A percentile compares a stretch with the other conserved stretches of the same genome.
These are phyloP conservation scores for Opisthograptis luteolata DNA, from an alignment of 2,888 invertebrate species.

Conservation along the genomic window DNA sequence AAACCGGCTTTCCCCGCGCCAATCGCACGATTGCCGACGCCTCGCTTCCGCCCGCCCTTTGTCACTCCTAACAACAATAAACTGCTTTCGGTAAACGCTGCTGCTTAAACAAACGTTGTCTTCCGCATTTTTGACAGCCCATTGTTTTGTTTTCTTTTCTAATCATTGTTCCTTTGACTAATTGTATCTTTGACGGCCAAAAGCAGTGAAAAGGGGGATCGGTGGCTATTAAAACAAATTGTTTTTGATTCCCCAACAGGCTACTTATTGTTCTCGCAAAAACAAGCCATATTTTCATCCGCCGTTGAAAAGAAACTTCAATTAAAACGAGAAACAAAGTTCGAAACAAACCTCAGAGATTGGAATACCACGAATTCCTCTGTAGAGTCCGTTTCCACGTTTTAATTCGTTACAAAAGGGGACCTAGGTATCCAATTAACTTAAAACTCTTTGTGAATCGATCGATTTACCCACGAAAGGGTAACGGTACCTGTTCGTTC, in stretches of 20 bases:
- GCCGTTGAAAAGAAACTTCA: slow-evolving; percentile 9
- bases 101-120: slow-evolving; percentile 35
- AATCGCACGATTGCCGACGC: slow-evolving; percentile 50
- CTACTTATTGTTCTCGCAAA: slow-evolving; percentile 6
- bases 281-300: slow-evolving; percentile 1
- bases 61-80: slow-evolving; percentile 55
- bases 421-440: slow-evolving; percentile 34
- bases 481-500: slow-evolving; percentile 41
- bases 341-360: slow-evolving; percentile 8
- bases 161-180: slow-evolving; percentile 19
- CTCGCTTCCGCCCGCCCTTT: slow-evolving; percentile 56
- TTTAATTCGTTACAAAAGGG: slow-evolving; percentile 17
- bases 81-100: slow-evolving; percentile 46
- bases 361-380: slow-evolving; percentile 10
- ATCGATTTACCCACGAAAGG: slow-evolving; percentile 43
- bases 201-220: slow-evolving; percentile 10
- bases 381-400: slow-evolving; percentile 4
- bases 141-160: slow-evolving; percentile 36
- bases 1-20: slow-evolving; percentile 62
- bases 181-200: slow-evolving; percentile 18
- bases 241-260: slow-evolving; percentile 10
- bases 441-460: slow-evolving; percentile 33
- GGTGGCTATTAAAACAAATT: slow-evolving; percentile 19
- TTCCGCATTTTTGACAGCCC: slow-evolving; percentile 35
- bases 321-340: slow-evolving; percentile 11